A percentile compares a stretch with the other conserved stretches of the same genome.
These are phyloP conservation scores for Sesamia nonagrioides DNA, from an alignment of 1,140 invertebrate species.

Conservation along the genomic window DNA sequence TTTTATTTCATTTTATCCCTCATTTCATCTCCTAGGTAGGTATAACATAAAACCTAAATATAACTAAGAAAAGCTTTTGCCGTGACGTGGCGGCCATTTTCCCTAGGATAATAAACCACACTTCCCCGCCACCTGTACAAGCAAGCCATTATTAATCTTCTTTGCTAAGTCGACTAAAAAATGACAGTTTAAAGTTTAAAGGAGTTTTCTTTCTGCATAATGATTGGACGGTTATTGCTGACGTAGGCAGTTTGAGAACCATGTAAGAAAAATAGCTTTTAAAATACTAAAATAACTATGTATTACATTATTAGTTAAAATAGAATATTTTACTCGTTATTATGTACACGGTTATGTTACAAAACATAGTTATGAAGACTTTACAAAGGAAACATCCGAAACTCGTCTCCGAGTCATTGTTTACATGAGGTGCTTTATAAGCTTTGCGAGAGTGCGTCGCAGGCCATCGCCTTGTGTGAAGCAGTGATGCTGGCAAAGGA, in stretches of 20 bases:
- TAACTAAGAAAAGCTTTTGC: not conserved
- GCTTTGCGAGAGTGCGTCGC: no score
- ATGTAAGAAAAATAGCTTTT: not conserved
- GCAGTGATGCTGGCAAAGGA: no score
- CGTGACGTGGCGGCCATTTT: slow-evolving; percentile 24
- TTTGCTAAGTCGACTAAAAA: slow-evolving; percentile 27
- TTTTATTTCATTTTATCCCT: not conserved
- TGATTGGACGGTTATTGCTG: slow-evolving; percentile 15
- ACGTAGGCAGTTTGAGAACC: slow-evolving; percentile 2
- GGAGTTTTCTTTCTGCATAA: slow-evolving; percentile 21
- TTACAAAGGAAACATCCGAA: no score
- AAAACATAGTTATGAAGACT: no score
- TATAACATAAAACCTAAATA: slow-evolving; percentile 13
- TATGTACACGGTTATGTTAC: no score
- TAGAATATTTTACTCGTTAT: no score
- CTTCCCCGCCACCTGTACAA: slow-evolving; percentile 21
- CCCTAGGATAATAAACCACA: slow-evolving; percentile 10
- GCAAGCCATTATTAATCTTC: slow-evolving; percentile 34
- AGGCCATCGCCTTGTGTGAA: no score
- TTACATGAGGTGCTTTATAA: no score
- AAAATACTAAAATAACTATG: no score
- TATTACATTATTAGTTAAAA: no score
- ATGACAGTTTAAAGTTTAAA: slow-evolving; percentile 14
- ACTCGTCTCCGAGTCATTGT: no score
- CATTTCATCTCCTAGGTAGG: not conserved